Conservation (phyloP, 2,888 invertebrate genomes). For the Imbricaverruca yamaguchii region DNA sequence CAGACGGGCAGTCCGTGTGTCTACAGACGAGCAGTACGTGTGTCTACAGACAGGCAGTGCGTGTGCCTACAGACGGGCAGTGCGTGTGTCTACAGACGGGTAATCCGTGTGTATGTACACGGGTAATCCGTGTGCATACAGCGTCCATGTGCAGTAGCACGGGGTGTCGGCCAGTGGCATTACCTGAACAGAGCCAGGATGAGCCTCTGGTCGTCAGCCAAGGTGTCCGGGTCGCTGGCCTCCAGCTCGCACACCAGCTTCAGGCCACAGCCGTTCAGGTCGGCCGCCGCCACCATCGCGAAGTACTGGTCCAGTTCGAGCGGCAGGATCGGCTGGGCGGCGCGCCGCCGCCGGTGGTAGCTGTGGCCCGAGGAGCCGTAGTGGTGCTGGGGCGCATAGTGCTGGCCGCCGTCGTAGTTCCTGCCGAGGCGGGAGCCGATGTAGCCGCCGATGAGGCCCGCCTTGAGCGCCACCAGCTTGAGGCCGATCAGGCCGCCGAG, state of each 20-base stretch:
- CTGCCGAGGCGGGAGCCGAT: background rate
- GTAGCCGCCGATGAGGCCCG: background rate
- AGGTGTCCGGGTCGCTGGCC: constrained; percentile 27
- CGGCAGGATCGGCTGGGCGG: background rate
- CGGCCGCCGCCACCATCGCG: constrained; percentile 33
- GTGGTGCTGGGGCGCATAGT: background rate
- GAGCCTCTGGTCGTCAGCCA: constrained; percentile 31
- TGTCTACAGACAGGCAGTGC: too few relatives aligned
- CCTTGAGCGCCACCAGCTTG: constrained; percentile 9
- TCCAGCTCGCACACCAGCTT: constrained; percentile 34
- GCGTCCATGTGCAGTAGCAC: too few relatives aligned
- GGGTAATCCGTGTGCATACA: too few relatives aligned
- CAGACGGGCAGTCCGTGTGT: too few relatives aligned
- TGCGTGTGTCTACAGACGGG: too few relatives aligned
- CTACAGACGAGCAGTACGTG: too few relatives aligned
- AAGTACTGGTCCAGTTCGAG: constrained; percentile 32
- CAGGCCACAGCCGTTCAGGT: constrained; percentile 31
- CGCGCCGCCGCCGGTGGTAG: constrained; percentile 2
- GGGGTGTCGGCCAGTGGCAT: background rate
- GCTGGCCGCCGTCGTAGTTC: background rate
- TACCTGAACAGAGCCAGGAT: constrained; percentile 33
- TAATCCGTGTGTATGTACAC: too few relatives aligned
- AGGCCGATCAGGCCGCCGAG: background rate
- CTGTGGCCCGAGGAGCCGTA: background rate
- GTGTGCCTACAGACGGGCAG: too few relatives aligned